A percentile compares a stretch with the other conserved stretches of the same genome.
Evolutionary conservation across 2,797 vertebrate species (phyloP).

Genomic region (Borostomias antarcticus): DNA sequence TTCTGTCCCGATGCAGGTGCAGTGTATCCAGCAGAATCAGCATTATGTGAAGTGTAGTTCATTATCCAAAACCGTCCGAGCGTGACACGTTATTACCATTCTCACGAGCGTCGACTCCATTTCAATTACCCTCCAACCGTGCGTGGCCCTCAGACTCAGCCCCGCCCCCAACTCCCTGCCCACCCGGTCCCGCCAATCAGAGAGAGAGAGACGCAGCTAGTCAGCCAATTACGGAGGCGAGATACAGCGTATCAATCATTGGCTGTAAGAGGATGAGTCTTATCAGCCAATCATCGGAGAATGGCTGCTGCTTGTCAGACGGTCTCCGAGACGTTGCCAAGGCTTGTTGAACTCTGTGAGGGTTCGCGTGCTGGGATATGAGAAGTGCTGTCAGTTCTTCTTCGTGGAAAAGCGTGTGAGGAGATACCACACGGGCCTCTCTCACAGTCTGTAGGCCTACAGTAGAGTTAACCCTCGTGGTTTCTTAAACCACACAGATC

Average conservation of each 20-base stretch:
- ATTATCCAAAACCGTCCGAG: conserved; percentile 76
- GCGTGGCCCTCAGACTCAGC: conserved; percentile 60
- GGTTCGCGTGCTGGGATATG: background rate
- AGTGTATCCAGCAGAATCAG: conserved; percentile 74
- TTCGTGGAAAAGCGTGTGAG: background rate
- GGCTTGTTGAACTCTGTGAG: conserved; percentile 22
- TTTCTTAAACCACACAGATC: no score
- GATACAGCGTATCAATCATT: conserved; percentile 63
- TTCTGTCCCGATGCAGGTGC: conserved; percentile 69
- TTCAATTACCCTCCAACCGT: conserved; percentile 83
- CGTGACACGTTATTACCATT: conserved; percentile 84
- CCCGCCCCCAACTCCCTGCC: conserved; percentile 30
- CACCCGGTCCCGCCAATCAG: conserved; percentile 62
- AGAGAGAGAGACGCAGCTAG: conserved; percentile 46
- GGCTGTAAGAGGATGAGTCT: conserved; percentile 49
- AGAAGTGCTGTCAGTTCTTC: background rate
- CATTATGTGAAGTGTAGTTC: conserved; percentile 78
- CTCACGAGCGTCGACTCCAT: conserved; percentile 79
- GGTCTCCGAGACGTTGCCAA: conserved; percentile 25
- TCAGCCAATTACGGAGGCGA: conserved; percentile 60
- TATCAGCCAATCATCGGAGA: conserved; percentile 60
- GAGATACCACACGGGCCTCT: background rate
- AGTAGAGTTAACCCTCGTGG: no score
- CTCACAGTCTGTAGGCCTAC: no score
- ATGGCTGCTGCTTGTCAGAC: conserved; percentile 54